These are phyloP conservation scores for Cheirogaleus medius DNA, from an alignment of 2,113 vertebrate species.

Conservation along the genomic window DNA sequence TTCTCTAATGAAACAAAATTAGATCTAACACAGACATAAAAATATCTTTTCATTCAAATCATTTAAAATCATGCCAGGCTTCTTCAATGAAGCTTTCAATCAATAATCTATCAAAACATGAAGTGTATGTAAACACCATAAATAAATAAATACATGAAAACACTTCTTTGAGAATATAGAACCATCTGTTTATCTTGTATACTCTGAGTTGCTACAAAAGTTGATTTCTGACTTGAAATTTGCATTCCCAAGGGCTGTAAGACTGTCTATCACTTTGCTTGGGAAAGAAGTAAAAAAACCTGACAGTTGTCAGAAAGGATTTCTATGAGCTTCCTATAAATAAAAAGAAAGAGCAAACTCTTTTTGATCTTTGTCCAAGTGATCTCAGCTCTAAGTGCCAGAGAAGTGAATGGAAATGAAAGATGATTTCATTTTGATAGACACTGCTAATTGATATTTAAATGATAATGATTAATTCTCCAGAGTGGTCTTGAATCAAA, in stretches of 20 bases:
- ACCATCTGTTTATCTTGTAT: not conserved
- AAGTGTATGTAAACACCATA: not conserved
- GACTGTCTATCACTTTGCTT: not conserved
- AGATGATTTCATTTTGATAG: conserved; percentile 10
- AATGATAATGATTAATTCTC: conserved; percentile 37
- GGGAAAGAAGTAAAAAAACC: not conserved
- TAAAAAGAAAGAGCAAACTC: not conserved
- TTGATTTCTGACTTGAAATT: conserved; percentile 28
- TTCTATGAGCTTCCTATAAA: conserved; percentile 2
- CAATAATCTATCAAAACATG: not conserved
- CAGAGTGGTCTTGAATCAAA: not conserved
- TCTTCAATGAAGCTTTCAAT: not conserved
- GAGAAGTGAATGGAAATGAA: not conserved
- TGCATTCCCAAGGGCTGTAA: not conserved
- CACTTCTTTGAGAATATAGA: not conserved
- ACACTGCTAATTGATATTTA: not conserved
- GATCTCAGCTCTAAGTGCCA: not conserved
- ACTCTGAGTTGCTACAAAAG: not conserved
- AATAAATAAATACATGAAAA: not conserved
- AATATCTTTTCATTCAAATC: not conserved
- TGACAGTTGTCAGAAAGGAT: conserved; percentile 32
- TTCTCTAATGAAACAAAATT: not conserved
- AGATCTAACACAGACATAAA: not conserved
- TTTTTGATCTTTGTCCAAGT: conserved; percentile 21
- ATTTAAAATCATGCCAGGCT: not conserved